Base-by-base conservation (phyloP, 2,888 invertebrate genomes). In the Volucella inanis region DNA sequence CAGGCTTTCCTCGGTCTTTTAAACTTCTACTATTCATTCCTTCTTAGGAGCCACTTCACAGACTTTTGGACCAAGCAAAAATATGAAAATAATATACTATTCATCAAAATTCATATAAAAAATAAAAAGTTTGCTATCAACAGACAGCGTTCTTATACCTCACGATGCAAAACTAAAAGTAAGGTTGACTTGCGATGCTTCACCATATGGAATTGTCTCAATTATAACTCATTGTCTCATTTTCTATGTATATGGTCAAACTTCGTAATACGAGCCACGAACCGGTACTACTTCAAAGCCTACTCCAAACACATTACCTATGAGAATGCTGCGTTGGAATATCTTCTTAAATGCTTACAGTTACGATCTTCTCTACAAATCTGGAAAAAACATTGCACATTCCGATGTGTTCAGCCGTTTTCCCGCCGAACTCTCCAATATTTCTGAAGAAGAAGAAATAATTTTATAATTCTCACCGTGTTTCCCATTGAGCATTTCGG, bases 1-100 rank as follows among this genome's bases (percentile, higher is more conserved):
- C 76, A 82, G 65, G 87, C 85, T 10, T 84, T 87, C 47, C 64
- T 80, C n/a, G 71, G 81, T 12, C 22, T 55, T 78, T 83, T 11
- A 84, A 87, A 62, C 65, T 61, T 4, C 45, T 87, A 10, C 76
- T 83, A 22, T 22, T 22, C 3, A 22, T 22, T 22, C 61, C 57
- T 75, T 3, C 81, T 86, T 6, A n/a, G n/a, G n/a, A n/a, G n/a
- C n/a, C n/a, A n/a, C n/a, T n/a, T n/a, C n/a, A n/a, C n/a, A n/a
- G n/a, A n/a, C n/a, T n/a, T n/a, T 57, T 86, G 12, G 87, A 87
- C 52, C 64, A 82, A 77, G 52, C 88, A 87, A 50, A 78, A 65
- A 10, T 47, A 43, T 75, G 75, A 83, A 18, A 18, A 18, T 85
- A 87, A 83, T 52, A 49, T 8, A 67, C 49, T 9, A 11, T 61